phyloP scores from a whole-genome alignment of 2,797 vertebrate genomes.

The Percopsis omiscomaycus region DNA sequence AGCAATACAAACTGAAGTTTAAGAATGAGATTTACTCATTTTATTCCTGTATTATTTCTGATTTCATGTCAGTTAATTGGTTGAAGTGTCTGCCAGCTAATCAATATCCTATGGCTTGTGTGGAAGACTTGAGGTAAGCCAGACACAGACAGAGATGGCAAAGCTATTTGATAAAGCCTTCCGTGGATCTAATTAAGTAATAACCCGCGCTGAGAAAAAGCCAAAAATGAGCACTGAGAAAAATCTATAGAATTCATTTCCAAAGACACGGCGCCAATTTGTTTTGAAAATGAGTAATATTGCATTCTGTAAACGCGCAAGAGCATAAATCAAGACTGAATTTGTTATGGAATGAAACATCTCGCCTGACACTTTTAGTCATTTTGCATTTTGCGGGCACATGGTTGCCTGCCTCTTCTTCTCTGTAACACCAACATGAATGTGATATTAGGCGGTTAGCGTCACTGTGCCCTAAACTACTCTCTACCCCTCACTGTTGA shows the following conservation, averaged over 20 bases:
- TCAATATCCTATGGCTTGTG: slow-evolving; percentile 34
- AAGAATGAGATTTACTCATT: slow-evolving; percentile 22
- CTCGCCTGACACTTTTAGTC: slow-evolving; percentile 26
- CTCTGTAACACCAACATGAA: slow-evolving; percentile 1
- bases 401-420: slow-evolving; percentile 15
- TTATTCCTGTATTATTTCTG: slow-evolving; percentile 26
- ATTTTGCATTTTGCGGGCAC: slow-evolving; percentile 24
- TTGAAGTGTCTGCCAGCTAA: slow-evolving; percentile 29
- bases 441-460: not conserved
- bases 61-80: slow-evolving; percentile 47
- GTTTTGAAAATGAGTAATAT: slow-evolving; percentile 55
- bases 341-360: slow-evolving; percentile 25
- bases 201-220: slow-evolving; percentile 56
- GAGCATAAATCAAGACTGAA: slow-evolving; percentile 53
- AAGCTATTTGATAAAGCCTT: slow-evolving; percentile 42
- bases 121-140: slow-evolving; percentile 14
- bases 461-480: slow-evolving; percentile 10
- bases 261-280: slow-evolving; percentile 55
- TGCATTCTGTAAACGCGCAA: slow-evolving; percentile 39
- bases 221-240: slow-evolving; percentile 30
- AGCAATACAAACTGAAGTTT: not conserved
- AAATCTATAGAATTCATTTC: slow-evolving; percentile 70
- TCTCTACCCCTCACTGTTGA: slow-evolving; percentile 18
- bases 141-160: slow-evolving; percentile 29
- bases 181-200: slow-evolving; percentile 61